Evolutionary conservation across 2,113 vertebrate species (phyloP).

Genomic region (Peromyscus californicus): DNA sequence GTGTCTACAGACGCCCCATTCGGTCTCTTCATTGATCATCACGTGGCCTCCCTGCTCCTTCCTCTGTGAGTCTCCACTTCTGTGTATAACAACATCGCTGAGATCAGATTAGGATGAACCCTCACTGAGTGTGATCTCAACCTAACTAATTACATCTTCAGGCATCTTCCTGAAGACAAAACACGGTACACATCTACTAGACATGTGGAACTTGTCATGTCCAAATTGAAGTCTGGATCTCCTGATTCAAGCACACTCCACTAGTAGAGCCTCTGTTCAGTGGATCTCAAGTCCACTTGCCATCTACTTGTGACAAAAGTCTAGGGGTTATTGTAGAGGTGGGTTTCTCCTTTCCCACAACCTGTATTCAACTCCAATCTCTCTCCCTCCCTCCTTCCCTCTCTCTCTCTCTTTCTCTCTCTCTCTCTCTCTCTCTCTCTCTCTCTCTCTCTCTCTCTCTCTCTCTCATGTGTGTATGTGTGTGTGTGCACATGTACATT

Average conservation of each 20-base stretch:
- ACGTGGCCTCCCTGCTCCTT: no score
- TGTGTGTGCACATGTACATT: no score
- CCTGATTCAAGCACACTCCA: not conserved
- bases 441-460: not conserved
- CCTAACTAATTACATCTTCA: no score
- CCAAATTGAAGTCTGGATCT: not conserved
- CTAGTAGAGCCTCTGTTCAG: not conserved
- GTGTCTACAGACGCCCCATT: accelerated
- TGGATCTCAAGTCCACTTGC: no score
- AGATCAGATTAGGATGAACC: not conserved
- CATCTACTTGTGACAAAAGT: not conserved
- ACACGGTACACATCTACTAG: not conserved
- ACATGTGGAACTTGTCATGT: not conserved
- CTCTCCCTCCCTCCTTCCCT: not conserved
- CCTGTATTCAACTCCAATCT: not conserved
- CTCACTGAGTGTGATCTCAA: not conserved
- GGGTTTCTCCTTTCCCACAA: not conserved
- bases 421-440: not conserved
- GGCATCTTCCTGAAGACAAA: not conserved
- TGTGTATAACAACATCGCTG: not conserved
- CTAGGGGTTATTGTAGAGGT: not conserved
- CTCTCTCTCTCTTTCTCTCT: no score
- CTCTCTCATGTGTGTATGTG: no score
- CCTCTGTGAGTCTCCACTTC: not conserved
- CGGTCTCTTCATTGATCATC: not conserved